Evolutionary conservation across 2,113 vertebrate species (phyloP).

Genomic region (Sclerurus mexicanus): DNA sequence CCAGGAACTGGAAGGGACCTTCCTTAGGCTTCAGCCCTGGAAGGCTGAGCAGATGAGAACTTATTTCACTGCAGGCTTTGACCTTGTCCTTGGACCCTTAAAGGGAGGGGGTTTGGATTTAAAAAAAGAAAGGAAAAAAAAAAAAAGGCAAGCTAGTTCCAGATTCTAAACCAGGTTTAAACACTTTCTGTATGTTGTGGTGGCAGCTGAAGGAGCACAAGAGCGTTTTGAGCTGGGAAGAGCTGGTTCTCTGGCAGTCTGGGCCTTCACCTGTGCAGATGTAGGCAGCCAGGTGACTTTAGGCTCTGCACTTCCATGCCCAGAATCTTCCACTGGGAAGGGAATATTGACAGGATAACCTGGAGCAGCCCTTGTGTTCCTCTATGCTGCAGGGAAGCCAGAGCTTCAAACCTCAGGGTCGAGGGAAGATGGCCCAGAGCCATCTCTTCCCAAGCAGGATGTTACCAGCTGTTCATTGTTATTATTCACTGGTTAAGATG

Average conservation of each 20-base stretch:
- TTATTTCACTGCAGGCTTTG: neutral
- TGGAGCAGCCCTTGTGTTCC: neutral
- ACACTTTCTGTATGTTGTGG: neutral
- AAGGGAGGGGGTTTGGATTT: neutral
- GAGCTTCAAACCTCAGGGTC: neutral
- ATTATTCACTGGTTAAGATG: neutral
- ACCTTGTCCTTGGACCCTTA: neutral
- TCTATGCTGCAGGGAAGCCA: neutral
- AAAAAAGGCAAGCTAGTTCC: too few species aligned
- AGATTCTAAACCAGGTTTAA: neutral
- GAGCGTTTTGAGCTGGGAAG: neutral
- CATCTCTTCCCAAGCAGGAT: neutral
- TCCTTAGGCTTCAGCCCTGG: neutral
- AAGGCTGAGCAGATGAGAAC: neutral
- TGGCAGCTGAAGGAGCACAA: neutral
- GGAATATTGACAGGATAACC: neutral
- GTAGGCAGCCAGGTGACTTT: neutral
- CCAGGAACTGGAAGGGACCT: neutral
- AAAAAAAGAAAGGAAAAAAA: neutral
- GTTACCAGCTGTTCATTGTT: neutral
- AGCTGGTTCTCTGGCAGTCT: neutral
- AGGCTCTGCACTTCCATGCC: neutral
- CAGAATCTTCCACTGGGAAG: neutral
- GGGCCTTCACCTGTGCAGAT: neutral
- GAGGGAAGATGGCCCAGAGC: neutral